Base-by-base conservation (phyloP, 30 jellyfish, hydroid and myxozoan species). In the Pelagia noctiluca region DNA sequence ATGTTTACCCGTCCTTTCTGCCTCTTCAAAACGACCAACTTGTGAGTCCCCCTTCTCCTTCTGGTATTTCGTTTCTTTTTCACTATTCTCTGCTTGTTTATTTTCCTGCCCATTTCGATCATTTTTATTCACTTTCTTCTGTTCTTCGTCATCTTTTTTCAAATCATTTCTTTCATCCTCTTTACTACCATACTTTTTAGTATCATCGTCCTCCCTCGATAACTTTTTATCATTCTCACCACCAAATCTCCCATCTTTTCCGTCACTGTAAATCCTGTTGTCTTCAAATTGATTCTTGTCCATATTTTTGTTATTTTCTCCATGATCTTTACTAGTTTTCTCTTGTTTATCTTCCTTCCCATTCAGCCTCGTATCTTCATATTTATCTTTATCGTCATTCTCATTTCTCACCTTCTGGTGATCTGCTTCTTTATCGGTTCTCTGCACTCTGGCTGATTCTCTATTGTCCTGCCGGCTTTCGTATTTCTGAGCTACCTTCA, bases 401-500 rank as follows among this genome's bases (percentile, higher is more conserved):
- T 73, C 77, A 66, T 67, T 35, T 34, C 4, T 16, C 63, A 30
- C 63, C 47, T 67, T 50, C 53, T 60, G 70, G 37, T 60, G 74
- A 30, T 78, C 48, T 8, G 64, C 72, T 57, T 80, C 85, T 18
- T 81, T 28, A 23, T 34, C 52, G 21, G 31, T 35, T 35, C 66
- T 36, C 53, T 42, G 60, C 5, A 18, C 76, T 3, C 62, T 7
- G 53, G 88, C 83, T 18, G 71, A 63, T 35, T 82, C 75, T 65
- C 42, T 50, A 2, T 22, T 71, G 10, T 71, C 63, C 50, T 77
- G 88, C 31, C 63, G 75, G 46, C 53, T 53, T 69, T 54, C 76
- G 34, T 31, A 37, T 29, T 62, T 67, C 23, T 63, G 52, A 3
- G 33, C 60, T 31, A 38, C 65, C 68, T 50, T 29, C 34, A 33